Evolutionary conservation across 2,888 invertebrate genomes (phyloP), one percentile per base, ranked within the genome.

Genomic region (Calephelis perditalis): DNA sequence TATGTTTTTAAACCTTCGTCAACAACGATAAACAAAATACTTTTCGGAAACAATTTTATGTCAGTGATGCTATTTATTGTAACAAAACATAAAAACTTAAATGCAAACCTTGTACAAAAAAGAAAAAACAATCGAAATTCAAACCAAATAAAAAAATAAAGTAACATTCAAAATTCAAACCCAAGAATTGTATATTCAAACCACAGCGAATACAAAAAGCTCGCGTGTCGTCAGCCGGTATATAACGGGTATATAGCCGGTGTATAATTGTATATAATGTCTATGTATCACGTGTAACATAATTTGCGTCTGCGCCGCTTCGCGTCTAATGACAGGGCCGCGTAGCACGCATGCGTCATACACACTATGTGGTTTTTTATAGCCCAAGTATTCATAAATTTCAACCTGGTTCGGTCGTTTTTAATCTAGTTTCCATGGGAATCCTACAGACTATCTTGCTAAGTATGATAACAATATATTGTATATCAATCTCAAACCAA

Each of bases 251-350:
- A 75, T 71, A 77, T 72, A 67, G 69, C 70, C 68, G 71, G 74
- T 71, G 72, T 71, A 79, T 87, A 87, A 88, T 88, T 86, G 84
- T 86, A 85, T 74, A 81, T 85, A 88, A 87, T 82, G 81, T 78
- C 72, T 79, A 82, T 81, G 81, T 85, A 81, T 67, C 79, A 59
- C 59, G 59, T 59, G 78, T 85, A 85, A 86, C 83, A 81, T 84
- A 84, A 86, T 86, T 84, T 86, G 87, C 82, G 85, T 81, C 78
- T 76, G 78, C 68, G 76, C 73, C 68, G 76, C 73, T 65, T 65
- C 63, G 71, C 58, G 65, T 67, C 63, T 88, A 88, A 88, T 88
- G 83, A 88, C 86, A 88, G 87, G 79, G 81, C 49, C 81, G 77
- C 71, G 68, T 80, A 80, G 81, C 84, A 85, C 86, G 86, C 86